Conservation (phyloP, 2,797 vertebrate species). For the Liparis tanakae region DNA sequence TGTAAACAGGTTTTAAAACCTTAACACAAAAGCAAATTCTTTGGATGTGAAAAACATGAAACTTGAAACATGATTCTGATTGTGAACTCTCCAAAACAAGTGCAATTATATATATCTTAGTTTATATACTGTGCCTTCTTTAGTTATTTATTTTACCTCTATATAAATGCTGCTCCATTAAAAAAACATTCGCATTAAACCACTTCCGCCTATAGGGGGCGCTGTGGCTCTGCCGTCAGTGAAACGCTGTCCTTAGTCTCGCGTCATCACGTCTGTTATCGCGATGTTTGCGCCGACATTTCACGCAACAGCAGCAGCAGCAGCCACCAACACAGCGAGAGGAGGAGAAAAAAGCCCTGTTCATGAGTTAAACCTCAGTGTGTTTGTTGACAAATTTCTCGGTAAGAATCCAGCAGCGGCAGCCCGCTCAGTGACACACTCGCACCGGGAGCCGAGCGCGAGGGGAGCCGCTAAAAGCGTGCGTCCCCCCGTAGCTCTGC, state of each 20-base stretch:
- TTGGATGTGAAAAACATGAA: too few species aligned
- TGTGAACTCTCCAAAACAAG: too few species aligned
- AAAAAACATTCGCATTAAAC: too few species aligned
- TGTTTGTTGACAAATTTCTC: slow-evolving; percentile 77
- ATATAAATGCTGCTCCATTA: too few species aligned
- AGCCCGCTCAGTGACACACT: slow-evolving; percentile 38
- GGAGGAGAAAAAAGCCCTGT: slow-evolving; percentile 45
- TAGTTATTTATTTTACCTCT: too few species aligned
- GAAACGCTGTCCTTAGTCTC: slow-evolving; percentile 21
- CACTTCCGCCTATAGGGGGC: too few species aligned
- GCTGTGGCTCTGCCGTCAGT: too few species aligned
- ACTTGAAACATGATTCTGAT: too few species aligned
- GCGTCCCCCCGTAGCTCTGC: slow-evolving; percentile 31
- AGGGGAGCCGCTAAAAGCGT: slow-evolving; percentile 28
- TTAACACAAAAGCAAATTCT: too few species aligned
- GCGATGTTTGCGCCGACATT: slow-evolving; percentile 75
- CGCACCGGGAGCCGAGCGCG: slow-evolving; percentile 16
- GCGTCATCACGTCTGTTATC: slow-evolving; percentile 38
- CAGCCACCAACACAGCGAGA: slow-evolving; percentile 17
- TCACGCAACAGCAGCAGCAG: slow-evolving; percentile 35
- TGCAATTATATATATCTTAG: too few species aligned
- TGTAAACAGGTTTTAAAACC: too few species aligned
- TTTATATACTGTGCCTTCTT: too few species aligned
- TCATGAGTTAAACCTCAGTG: slow-evolving; percentile 65
- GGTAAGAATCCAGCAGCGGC: slow-evolving; percentile 76